A percentile compares a stretch with the other conserved stretches of the same genome.
Conservation (phyloP, 2,113 vertebrate genomes). For the Cheirogaleus medius region DNA sequence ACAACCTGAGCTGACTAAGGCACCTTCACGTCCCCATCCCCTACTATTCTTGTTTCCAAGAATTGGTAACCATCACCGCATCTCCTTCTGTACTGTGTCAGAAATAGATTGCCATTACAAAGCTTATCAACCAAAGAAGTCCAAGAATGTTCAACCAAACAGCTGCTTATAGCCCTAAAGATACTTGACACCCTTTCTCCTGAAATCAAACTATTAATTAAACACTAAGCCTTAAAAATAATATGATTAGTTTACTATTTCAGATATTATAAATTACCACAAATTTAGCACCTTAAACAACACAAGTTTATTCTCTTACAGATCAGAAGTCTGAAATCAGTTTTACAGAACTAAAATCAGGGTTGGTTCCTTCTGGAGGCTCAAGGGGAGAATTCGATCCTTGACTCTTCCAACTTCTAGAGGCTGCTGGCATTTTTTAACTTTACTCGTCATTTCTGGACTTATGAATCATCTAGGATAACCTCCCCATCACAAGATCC, state of each 20-base stretch:
- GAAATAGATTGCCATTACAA: neutral
- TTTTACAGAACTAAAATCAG: neutral
- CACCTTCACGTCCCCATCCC: neutral
- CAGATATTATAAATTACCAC: neutral
- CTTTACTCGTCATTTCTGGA: neutral
- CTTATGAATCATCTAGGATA: neutral
- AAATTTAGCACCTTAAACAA: neutral
- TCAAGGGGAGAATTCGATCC: neutral
- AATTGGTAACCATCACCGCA: neutral
- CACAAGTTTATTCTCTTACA: neutral
- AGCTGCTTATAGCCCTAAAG: neutral
- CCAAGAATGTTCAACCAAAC: conserved; percentile 51
- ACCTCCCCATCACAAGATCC: neutral
- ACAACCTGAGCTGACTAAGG: neutral
- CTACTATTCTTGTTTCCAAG: neutral
- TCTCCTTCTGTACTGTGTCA: neutral
- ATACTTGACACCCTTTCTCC: neutral
- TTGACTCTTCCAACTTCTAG: neutral
- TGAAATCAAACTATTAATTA: conserved; percentile 22
- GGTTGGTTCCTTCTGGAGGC: neutral
- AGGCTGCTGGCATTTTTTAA: neutral
- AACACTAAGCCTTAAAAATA: neutral
- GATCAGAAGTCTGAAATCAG: neutral
- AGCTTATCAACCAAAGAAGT: conserved; percentile 20
- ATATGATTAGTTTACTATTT: neutral